Base-by-base conservation (phyloP, 2,888 invertebrate genomes). In the Eumacrocentrus americanus region DNA sequence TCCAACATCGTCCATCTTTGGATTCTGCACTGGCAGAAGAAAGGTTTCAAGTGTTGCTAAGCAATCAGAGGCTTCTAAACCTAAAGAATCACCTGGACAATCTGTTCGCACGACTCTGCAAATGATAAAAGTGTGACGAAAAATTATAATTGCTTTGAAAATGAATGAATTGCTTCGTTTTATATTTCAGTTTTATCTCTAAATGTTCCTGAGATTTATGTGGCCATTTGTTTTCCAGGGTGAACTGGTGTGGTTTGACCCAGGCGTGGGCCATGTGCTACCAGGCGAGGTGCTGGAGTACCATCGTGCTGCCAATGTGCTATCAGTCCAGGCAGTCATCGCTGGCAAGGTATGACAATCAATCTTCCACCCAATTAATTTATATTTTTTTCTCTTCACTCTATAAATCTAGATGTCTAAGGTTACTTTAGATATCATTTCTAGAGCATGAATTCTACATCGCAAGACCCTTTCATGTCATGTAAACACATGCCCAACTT, bases 171-270 rank as follows among this genome's bases (percentile, higher is more conserved):
- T 50, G 11, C n/a, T n/a, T 4, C 11, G 25, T 14, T 44, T 47
- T 1, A 25, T 25, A 6, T 6, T 18, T 35, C 6, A 34, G n/a
- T n/a, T n/a, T n/a, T n/a, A n/a, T n/a, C n/a, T n/a, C n/a, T n/a
- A n/a, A n/a, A n/a, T n/a, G n/a, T n/a, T n/a, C n/a, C n/a, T 37
- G 4, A 11, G 11, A 40, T 23, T 22, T 11, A 14, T 48, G 14
- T 20, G 22, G n/a, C 5, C 29, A 46, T 53, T 51, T 18, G 6
- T 35, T 55, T 72, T 73, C 9, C 70, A 81, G 85, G 94, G 95
- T 62, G 94, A 95, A 81, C 86, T 94, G 81, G 92, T 95, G 76
- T 95, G 95, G 95, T 95, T 95, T 84, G 94, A 95, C 83, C 90
- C 94, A 46, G 94, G 94, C 40, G 88, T 94, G 72, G 90, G 93